A percentile compares a stretch with the other conserved stretches of the same genome.
phyloP scores from a whole-genome alignment of 2,113 vertebrate genomes.

The Oryzias celebensis region DNA sequence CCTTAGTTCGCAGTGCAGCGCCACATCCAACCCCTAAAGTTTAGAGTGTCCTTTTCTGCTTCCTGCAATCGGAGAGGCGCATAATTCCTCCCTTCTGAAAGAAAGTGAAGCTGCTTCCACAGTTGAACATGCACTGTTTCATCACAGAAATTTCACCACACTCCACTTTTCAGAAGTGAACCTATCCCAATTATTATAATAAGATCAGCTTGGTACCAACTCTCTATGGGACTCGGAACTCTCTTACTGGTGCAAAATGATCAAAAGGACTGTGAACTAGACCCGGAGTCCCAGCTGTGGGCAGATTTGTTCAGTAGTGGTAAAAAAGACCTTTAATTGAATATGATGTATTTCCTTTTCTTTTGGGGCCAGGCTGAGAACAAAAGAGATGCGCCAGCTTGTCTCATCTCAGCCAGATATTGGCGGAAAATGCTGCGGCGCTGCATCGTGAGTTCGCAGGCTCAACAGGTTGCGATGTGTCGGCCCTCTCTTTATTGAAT shows the following conservation, averaged over 20 bases:
- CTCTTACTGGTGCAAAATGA: slow-evolving; percentile 66
- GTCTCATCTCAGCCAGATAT: slow-evolving; percentile 31
- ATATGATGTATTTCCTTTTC: slow-evolving; percentile 67
- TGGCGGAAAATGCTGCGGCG: slow-evolving; percentile 19
- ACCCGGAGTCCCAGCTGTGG: slow-evolving; percentile 72
- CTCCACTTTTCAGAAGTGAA: slow-evolving; percentile 74
- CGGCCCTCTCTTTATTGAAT: slow-evolving; percentile 28
- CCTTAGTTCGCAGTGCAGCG: slow-evolving; percentile 6
- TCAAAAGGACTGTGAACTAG: slow-evolving; percentile 70
- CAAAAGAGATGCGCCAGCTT: slow-evolving; percentile 11
- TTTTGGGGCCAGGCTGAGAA: slow-evolving; percentile 34
- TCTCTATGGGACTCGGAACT: slow-evolving; percentile 67
- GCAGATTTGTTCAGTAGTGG: slow-evolving; percentile 65
- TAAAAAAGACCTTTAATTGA: slow-evolving; percentile 69
- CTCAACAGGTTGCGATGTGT: slow-evolving; percentile 21
- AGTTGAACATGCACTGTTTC: slow-evolving; percentile 63
- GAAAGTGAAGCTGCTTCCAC: slow-evolving; percentile 64
- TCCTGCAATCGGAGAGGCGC: slow-evolving; percentile 58
- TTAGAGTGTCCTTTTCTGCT: slow-evolving; percentile 47
- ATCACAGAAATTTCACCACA: slow-evolving; percentile 71
- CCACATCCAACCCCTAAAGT: slow-evolving; percentile 36
- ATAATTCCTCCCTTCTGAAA: slow-evolving; percentile 52
- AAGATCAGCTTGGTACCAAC: slow-evolving; percentile 66
- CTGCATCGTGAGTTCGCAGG: slow-evolving; percentile 7
- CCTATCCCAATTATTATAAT: slow-evolving; percentile 76